These are phyloP conservation scores for Microchirus variegatus DNA, from an alignment of 2,797 vertebrate species.

Conservation along the genomic window DNA sequence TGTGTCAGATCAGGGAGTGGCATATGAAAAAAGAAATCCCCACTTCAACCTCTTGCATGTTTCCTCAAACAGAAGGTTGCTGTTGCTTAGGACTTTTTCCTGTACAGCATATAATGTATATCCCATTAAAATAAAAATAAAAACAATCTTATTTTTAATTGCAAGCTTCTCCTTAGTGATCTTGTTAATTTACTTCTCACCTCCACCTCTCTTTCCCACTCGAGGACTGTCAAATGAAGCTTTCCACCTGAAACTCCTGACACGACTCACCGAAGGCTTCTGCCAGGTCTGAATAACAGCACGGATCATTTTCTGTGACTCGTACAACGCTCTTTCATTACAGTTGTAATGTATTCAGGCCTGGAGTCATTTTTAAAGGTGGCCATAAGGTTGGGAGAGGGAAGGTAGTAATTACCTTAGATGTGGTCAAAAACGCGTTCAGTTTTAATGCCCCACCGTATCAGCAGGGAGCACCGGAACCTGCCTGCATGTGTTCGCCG, in stretches of 20 bases:
- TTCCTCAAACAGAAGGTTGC: no score
- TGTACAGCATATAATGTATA: no score
- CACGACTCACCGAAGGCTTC: slow-evolving; percentile 80
- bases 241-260: slow-evolving; percentile 76
- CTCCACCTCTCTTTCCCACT: slow-evolving; percentile 22
- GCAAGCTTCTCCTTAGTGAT: neutral
- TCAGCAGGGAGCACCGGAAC: slow-evolving; percentile 18
- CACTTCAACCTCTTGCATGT: no score
- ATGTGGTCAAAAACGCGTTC: slow-evolving; percentile 48
- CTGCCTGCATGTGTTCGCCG: slow-evolving; percentile 8
- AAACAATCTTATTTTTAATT: no score
- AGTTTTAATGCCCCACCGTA: slow-evolving; percentile 15
- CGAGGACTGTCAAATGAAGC: slow-evolving; percentile 68
- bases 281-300: slow-evolving; percentile 44
- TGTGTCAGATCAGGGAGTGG: neutral
- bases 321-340: slow-evolving; percentile 49
- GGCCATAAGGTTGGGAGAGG: slow-evolving; percentile 32
- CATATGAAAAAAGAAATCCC: no score
- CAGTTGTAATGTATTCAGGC: slow-evolving; percentile 51
- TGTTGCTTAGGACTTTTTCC: no score
- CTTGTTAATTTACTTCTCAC: neutral
- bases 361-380: slow-evolving; percentile 51
- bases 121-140: no score
- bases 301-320: slow-evolving; percentile 38
- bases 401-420: slow-evolving; percentile 38